phyloP scores from a whole-genome alignment of 2,888 invertebrate species.

The Eustalomyia histrio region DNA sequence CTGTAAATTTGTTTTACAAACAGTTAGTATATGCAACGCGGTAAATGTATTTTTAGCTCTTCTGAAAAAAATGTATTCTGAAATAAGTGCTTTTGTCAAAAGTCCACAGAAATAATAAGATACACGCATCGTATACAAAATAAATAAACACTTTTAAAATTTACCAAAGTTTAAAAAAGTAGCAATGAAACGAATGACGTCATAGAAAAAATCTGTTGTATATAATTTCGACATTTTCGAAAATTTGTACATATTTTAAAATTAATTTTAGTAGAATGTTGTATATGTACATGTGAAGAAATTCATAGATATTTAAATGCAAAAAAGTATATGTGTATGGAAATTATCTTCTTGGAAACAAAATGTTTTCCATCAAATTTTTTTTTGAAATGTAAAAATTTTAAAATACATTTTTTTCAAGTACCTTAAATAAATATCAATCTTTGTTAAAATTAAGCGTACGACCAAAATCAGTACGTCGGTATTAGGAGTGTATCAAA shows the following conservation, averaged over 20 bases:
- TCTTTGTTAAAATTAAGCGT: too few species aligned
- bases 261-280: constrained; percentile 43
- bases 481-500: too few species aligned
- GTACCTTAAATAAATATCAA: not conserved
- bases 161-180: constrained; percentile 31
- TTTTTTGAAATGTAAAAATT: not conserved
- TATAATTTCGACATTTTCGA: constrained; percentile 26
- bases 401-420: not conserved
- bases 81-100: too few species aligned
- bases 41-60: too few species aligned
- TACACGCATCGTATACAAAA: not conserved
- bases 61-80: too few species aligned
- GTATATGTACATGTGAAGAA: constrained; percentile 10
- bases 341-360: not conserved
- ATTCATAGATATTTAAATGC: constrained; percentile 4
- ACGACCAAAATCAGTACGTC: too few species aligned
- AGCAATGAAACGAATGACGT: constrained; percentile 30
- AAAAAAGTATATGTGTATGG: not conserved
- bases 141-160: too few species aligned
- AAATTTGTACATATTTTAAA: constrained; percentile 18
- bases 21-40: too few species aligned
- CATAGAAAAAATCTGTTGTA: constrained; percentile 11
- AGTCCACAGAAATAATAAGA: too few species aligned
- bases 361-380: constrained; percentile 40
- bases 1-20: too few species aligned